phyloP scores from a whole-genome alignment of 2,888 invertebrate genomes.

The Euproctis similis region DNA sequence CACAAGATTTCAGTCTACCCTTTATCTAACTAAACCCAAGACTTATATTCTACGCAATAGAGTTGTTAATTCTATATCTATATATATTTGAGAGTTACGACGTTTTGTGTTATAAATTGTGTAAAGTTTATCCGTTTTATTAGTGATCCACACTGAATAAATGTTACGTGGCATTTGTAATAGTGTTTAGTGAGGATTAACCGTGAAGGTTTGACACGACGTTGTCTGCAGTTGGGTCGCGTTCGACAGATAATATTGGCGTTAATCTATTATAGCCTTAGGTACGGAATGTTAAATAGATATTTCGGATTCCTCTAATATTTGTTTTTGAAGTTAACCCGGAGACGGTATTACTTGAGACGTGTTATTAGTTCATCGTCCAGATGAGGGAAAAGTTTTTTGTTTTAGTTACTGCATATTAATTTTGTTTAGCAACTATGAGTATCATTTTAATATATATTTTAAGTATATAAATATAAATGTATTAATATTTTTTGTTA shows the following conservation, averaged over 20 bases:
- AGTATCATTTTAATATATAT: too few relatives aligned
- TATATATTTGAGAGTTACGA: conserved; percentile 20
- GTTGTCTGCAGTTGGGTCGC: conserved; percentile 42
- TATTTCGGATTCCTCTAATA: conserved; percentile 43
- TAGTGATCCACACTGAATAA: conserved; percentile 59
- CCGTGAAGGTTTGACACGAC: conserved; percentile 39
- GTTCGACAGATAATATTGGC: conserved; percentile 52
- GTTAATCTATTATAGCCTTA: conserved; percentile 58
- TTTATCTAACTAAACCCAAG: conserved; percentile 24
- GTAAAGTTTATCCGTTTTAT: conserved; percentile 55
- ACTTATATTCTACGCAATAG: conserved; percentile 20
- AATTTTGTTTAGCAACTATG: too few relatives aligned
- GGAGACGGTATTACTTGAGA: conserved; percentile 18
- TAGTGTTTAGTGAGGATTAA: conserved; percentile 64
- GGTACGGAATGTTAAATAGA: conserved; percentile 60
- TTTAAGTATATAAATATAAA: too few relatives aligned
- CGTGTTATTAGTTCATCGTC: conserved; percentile 20
- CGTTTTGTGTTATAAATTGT: conserved; percentile 27
- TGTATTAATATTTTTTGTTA: too few relatives aligned
- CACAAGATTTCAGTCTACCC: conserved; percentile 21
- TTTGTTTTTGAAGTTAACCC: conserved; percentile 33
- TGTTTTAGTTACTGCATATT: conserved; percentile 10
- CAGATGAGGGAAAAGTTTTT: conserved; percentile 12
- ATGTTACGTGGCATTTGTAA: conserved; percentile 57
- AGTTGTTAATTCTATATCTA: conserved; percentile 19